These are phyloP conservation scores for Pomatostomus ruficeps DNA, from an alignment of 2,113 vertebrate species.

Conservation along the genomic window DNA sequence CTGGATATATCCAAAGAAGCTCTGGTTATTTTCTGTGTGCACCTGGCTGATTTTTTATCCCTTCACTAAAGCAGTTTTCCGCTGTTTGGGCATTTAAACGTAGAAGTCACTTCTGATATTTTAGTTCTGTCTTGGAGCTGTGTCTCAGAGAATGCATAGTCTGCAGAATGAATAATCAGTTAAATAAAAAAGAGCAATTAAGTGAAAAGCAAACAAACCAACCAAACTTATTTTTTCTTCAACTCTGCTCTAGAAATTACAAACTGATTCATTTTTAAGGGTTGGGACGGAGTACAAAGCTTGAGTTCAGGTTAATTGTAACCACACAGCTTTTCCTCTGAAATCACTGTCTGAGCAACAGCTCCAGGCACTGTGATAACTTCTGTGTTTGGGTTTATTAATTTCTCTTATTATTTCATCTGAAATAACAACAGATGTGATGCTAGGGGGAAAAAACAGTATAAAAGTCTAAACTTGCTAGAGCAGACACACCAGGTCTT, in stretches of 20 bases:
- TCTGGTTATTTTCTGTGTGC: background rate
- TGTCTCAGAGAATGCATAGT: background rate
- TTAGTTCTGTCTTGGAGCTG: background rate
- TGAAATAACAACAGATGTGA: background rate
- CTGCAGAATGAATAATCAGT: background rate
- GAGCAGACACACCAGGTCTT: background rate
- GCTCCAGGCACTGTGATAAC: background rate
- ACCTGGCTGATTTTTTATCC: background rate
- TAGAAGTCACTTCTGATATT: background rate
- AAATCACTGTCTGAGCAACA: background rate
- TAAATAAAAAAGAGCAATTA: background rate
- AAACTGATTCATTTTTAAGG: background rate
- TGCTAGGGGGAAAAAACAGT: background rate
- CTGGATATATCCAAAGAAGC: background rate
- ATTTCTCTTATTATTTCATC: background rate
- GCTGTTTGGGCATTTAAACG: background rate
- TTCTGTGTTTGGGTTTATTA: background rate
- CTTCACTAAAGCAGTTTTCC: background rate
- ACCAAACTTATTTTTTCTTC: background rate
- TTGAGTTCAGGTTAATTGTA: slow-evolving; percentile 1
- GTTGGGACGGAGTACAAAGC: background rate
- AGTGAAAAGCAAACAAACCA: background rate
- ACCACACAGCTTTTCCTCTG: background rate
- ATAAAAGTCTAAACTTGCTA: background rate
- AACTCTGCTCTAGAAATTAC: background rate